A percentile compares a stretch with the other conserved stretches of the same genome.
phyloP scores from a whole-genome alignment of 1,140 invertebrate species.

The Temnothorax nylanderi region DNA sequence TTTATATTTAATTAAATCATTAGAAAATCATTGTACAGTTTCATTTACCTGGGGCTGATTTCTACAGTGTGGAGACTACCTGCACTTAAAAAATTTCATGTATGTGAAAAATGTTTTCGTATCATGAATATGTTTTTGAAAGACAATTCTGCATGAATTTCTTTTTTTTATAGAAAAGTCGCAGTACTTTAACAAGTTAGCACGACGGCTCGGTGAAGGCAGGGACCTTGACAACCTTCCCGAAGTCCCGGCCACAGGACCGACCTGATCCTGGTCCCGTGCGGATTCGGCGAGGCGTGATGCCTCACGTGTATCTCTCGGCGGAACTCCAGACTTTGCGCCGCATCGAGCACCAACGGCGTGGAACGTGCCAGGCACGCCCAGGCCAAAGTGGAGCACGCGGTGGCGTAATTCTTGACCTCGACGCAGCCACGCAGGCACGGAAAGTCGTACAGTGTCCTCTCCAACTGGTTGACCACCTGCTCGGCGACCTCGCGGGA shows the following conservation, averaged over 20 bases:
- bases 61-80: background rate
- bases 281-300: constrained; percentile 87
- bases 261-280: constrained; percentile 87
- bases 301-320: constrained; percentile 88
- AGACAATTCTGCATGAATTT: background rate
- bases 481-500: constrained; percentile 77
- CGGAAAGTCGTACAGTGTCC: constrained; percentile 91
- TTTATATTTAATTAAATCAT: constrained; percentile 11
- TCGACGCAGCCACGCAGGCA: constrained; percentile 88
- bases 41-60: background rate
- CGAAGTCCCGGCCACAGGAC: constrained; percentile 91
- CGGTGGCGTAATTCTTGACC: constrained; percentile 88
- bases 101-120: background rate
- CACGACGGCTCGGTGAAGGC: constrained; percentile 90
- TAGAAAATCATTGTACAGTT: background rate
- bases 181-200: constrained; percentile 84
- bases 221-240: constrained; percentile 88
- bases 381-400: constrained; percentile 90
- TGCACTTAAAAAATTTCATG: background rate
- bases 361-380: constrained; percentile 86
- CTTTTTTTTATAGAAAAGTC: constrained; percentile 36
- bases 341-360: constrained; percentile 77
- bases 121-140: background rate
- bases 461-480: constrained; percentile 78
- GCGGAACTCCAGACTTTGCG: constrained; percentile 83